These are phyloP conservation scores for Lepidurus arcticus DNA, from an alignment of 1,140 invertebrate genomes.

Conservation along the genomic window DNA sequence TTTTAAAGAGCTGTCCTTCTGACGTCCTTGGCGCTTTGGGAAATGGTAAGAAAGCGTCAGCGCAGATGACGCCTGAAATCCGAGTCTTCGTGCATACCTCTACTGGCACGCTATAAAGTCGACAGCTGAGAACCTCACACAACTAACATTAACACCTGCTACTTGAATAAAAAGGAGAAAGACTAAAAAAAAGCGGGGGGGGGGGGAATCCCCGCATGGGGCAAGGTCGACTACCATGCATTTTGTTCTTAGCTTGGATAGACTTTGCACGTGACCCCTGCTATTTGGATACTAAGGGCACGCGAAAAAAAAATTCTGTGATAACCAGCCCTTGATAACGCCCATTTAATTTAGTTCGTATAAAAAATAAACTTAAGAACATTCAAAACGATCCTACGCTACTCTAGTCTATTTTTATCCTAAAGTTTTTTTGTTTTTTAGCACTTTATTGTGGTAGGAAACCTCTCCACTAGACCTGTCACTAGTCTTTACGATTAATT, in stretches of 20 bases:
- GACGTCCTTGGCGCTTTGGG: slow-evolving; percentile 6
- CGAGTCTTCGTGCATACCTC: neutral
- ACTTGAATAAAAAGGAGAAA: neutral
- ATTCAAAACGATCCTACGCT: too few species aligned
- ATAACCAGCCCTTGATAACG: too few species aligned
- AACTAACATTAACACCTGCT: neutral
- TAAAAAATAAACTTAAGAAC: too few species aligned
- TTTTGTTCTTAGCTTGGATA: neutral
- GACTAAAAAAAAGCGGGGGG: neutral
- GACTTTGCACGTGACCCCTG: neutral
- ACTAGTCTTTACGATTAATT: too few species aligned
- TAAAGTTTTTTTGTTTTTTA: too few species aligned
- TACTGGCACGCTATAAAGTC: neutral
- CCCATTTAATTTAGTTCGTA: too few species aligned
- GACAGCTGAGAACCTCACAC: neutral
- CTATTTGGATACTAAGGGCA: too few species aligned
- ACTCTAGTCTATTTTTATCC: too few species aligned
- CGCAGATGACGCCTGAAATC: slow-evolving; percentile 21
- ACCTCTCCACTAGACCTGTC: too few species aligned
- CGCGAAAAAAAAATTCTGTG: too few species aligned
- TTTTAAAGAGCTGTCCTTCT: slow-evolving; percentile 3
- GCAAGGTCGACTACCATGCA: slow-evolving; percentile 12
- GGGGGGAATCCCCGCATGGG: neutral
- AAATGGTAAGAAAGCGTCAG: neutral
- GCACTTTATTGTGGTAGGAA: too few species aligned